Evolutionary conservation across 23 tunicate species (phyloP).

Genomic region (Clavelina lepadiformis): DNA sequence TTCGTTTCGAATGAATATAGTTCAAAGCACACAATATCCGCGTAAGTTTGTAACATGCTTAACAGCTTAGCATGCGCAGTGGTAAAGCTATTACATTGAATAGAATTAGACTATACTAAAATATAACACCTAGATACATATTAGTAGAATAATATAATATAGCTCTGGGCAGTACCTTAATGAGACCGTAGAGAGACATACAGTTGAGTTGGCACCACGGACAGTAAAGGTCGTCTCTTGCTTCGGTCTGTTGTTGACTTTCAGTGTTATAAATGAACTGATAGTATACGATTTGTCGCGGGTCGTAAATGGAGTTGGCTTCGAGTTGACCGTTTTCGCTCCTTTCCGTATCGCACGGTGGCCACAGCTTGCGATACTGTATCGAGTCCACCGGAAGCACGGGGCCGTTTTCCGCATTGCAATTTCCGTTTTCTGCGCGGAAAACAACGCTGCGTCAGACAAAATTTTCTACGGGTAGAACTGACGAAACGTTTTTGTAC

Average conservation of each 20-base stretch:
- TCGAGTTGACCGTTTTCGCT: background rate
- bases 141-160: no score
- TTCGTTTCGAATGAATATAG: no score
- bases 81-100: no score
- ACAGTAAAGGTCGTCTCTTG: constrained; percentile 66
- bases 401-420: constrained; percentile 1
- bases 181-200: constrained; percentile 67
- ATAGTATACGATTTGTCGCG: constrained; percentile 32
- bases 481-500: no score
- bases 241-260: constrained; percentile 89
- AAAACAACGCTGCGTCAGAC: no score
- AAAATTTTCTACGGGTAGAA: no score
- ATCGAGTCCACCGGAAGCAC: constrained; percentile 44
- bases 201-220: constrained; percentile 94
- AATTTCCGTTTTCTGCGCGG: background rate
- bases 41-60: no score
- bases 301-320: constrained; percentile 6
- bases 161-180: constrained; percentile 70
- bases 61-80: no score
- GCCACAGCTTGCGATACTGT: constrained; percentile 34
- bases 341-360: background rate
- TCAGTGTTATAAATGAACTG: constrained; percentile 92
- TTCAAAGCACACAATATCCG: no score
- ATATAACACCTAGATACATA: no score
- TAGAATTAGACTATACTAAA: no score